Percentiles rank a stretch among this genome's conserved stretches.
Conservation (phyloP, 2,888 invertebrate genomes). For the Rhingia campestris region DNA sequence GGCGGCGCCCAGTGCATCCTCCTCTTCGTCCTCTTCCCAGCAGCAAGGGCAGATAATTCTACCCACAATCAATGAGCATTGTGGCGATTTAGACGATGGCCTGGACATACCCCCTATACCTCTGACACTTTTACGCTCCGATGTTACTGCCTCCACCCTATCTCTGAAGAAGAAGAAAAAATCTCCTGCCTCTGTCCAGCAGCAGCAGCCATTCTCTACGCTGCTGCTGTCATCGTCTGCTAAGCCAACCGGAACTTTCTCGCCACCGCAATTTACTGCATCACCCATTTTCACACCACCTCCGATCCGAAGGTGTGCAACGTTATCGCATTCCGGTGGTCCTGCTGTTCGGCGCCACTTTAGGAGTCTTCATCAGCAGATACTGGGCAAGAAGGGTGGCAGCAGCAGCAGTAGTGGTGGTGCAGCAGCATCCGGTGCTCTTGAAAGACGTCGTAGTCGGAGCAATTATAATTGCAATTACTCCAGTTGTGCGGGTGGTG, state of each 20-base stretch:
- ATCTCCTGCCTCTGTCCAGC: constrained; percentile 20
- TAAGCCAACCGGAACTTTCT: constrained; percentile 78
- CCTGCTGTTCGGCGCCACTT: constrained; percentile 77
- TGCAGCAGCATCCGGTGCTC: constrained; percentile 39
- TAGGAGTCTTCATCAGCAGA: constrained; percentile 80
- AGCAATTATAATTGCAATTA: constrained; percentile 73
- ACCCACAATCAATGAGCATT: constrained; percentile 81
- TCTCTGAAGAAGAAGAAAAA: constrained; percentile 64
- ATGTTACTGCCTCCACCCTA: constrained; percentile 50
- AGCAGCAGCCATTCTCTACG: constrained; percentile 40
- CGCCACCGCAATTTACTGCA: constrained; percentile 78
- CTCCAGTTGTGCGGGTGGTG: constrained; percentile 64
- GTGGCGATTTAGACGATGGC: constrained; percentile 75
- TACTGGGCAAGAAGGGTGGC: constrained; percentile 75
- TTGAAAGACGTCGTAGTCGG: constrained; percentile 70
- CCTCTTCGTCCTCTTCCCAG: constrained; percentile 77
- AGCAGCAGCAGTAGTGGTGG: constrained; percentile 5
- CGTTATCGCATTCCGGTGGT: constrained; percentile 78
- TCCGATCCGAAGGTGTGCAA: constrained; percentile 80
- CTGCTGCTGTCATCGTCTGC: constrained; percentile 72
- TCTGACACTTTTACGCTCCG: constrained; percentile 62
- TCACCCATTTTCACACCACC: constrained; percentile 81
- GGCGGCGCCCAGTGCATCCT: constrained; percentile 67
- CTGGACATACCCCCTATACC: constrained; percentile 72
- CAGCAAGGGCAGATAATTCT: constrained; percentile 79